These are phyloP conservation scores for Zaprionus inermis DNA, from an alignment of 1,140 invertebrate genomes.

Conservation along the genomic window DNA sequence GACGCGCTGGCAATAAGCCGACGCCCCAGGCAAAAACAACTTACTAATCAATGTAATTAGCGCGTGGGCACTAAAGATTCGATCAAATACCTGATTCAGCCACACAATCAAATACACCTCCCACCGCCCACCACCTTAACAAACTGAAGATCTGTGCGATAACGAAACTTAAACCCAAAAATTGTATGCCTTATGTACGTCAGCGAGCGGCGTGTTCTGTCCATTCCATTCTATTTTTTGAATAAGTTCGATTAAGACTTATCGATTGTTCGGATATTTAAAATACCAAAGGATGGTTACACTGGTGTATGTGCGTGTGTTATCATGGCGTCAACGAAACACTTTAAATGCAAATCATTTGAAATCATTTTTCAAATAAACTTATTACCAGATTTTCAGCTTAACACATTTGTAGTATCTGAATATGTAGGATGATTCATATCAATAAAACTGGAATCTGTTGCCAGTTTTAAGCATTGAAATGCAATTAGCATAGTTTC, in stretches of 20 bases:
- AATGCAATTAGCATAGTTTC: conserved; percentile 31
- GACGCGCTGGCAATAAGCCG: conserved; percentile 15
- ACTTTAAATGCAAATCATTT: too few relatives aligned
- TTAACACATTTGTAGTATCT: background rate
- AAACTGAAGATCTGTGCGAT: background rate
- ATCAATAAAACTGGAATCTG: background rate
- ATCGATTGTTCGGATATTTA: too few relatives aligned
- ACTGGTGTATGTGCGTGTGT: too few relatives aligned
- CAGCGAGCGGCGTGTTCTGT: background rate
- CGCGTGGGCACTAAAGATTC: conserved; percentile 31
- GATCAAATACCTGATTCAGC: conserved; percentile 27
- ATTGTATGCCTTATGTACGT: background rate
- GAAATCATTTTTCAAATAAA: background rate
- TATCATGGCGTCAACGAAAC: too few relatives aligned
- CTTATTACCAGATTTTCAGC: background rate
- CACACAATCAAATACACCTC: background rate
- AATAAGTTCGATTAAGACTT: too few relatives aligned
- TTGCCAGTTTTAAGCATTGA: background rate
- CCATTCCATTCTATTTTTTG: too few relatives aligned
- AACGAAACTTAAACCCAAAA: background rate
- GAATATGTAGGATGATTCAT: conserved; percentile 7
- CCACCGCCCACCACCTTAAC: background rate
- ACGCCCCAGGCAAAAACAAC: conserved; percentile 12
- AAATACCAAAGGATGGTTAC: too few relatives aligned
- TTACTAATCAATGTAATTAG: conserved; percentile 49